These are phyloP conservation scores for Drosophila simulans DNA, from an alignment of 1,140 invertebrate species.

Conservation along the genomic window DNA sequence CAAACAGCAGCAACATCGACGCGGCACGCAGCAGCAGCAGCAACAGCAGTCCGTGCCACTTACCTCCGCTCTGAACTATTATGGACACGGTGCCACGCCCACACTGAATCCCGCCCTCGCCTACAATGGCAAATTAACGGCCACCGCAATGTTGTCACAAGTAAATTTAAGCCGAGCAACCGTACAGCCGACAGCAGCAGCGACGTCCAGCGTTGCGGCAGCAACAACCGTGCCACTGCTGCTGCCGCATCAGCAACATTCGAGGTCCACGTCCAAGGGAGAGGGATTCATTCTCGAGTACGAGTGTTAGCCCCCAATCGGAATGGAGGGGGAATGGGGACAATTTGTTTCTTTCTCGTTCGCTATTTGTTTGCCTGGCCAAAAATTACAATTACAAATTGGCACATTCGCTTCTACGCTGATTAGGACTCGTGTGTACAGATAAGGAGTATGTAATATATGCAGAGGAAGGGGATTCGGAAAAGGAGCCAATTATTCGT, in stretches of 20 bases:
- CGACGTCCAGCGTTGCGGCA: constrained; percentile 29
- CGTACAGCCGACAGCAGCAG: constrained; percentile 42
- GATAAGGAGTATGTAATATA: constrained; percentile 30
- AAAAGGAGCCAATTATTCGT: constrained; percentile 45
- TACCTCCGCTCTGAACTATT: constrained; percentile 74
- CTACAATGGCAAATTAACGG: constrained; percentile 79
- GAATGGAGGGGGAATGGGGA: constrained; percentile 3
- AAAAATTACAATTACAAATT: constrained; percentile 78
- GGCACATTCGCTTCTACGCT: constrained; percentile 51
- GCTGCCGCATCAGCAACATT: constrained; percentile 16
- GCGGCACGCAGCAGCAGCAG: constrained; percentile 37
- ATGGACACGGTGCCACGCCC: constrained; percentile 60
- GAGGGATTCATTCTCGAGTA: constrained; percentile 80
- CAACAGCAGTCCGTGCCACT: constrained; percentile 48
- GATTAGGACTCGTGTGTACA: constrained; percentile 49
- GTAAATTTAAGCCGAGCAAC: constrained; percentile 67
- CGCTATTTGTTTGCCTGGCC: constrained; percentile 45
- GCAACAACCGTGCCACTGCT: constrained; percentile 10
- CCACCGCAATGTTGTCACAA: constrained; percentile 79
- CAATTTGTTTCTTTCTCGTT: constrained; percentile 33
- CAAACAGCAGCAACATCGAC: constrained; percentile 46
- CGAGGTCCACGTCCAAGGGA: constrained; percentile 15
- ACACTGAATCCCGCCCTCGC: constrained; percentile 42
- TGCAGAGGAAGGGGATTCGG: background rate
- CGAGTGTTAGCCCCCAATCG: constrained; percentile 79